phyloP scores from a whole-genome alignment of 92 coral and sea anemone species.

The Epizoanthus illoricatus region DNA sequence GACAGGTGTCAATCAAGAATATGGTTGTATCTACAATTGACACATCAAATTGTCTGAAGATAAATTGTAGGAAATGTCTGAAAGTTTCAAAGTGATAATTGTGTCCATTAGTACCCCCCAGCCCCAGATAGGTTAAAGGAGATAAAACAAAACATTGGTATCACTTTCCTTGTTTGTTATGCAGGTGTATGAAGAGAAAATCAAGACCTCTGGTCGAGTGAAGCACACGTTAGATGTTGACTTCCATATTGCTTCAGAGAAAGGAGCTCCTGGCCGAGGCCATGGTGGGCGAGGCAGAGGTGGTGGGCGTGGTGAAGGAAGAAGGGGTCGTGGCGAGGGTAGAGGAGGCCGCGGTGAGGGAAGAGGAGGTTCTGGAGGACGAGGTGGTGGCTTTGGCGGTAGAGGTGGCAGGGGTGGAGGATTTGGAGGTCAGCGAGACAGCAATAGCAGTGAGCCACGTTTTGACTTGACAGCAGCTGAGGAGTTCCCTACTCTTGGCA shows the following conservation, averaged over 20 bases:
- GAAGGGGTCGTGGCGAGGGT: conserved; percentile 69
- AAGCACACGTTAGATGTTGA: conserved; percentile 86
- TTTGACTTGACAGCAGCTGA: conserved; percentile 68
- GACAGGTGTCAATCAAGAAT: not conserved
- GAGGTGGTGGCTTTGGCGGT: conserved; percentile 49
- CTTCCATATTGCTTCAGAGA: conserved; percentile 64
- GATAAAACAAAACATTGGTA: not conserved
- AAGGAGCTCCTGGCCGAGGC: conserved; percentile 47
- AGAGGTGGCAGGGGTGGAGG: conserved; percentile 67
- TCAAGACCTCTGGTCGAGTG: conserved; percentile 95
- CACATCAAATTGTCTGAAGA: too few species aligned
- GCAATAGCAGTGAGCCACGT: conserved; percentile 58
- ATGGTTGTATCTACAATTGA: too few species aligned
- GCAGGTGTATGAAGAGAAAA: conserved; percentile 86
- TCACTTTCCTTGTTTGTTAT: not conserved
- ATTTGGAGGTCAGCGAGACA: conserved; percentile 40
- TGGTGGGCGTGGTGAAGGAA: conserved; percentile 58
- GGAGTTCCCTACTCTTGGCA: conserved; percentile 89
- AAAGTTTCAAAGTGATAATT: not conserved
- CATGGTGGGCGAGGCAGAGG: conserved; percentile 61
- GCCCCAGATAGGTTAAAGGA: not conserved
- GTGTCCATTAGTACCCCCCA: too few species aligned
- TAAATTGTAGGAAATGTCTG: too few species aligned
- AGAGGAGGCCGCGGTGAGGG: conserved; percentile 70
- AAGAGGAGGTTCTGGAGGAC: conserved; percentile 40